Base-by-base conservation (phyloP, 2,797 vertebrate genomes). In the Enteromius viviparus region DNA sequence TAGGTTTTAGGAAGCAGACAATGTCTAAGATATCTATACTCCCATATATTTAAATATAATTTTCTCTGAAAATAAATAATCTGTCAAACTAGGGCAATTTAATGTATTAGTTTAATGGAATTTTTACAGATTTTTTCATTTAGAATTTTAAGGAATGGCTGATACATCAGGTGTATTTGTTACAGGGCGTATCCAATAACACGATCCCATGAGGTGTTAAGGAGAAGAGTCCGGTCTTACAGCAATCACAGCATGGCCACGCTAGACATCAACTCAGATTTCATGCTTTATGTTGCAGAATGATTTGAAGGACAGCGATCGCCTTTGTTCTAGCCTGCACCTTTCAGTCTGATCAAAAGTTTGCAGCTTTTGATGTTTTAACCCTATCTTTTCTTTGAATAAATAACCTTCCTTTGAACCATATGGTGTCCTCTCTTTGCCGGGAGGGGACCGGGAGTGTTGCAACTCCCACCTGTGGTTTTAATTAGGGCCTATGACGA, bases 401-500 rank as follows among this genome's bases (percentile, higher is more conserved):
- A 87, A 86, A 85, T 72, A 86, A 86, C 91, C 91, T 91, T 92
- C 86, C 89, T 92, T 91, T 91, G 88, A 94, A 91, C 92, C 94
- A 95, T 93, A 95, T 94, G 92, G 94, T 90, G 91, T 93, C 92
- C 91, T 92, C 93, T 93, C 90, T 92, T 92, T 89, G 90, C 94
- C 92, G 91, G 91, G 94, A 92, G 91, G 88, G 93, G 92, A 89
- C 89, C 91, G 89, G 83, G 91, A 90, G 90, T 87, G 92, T 91
- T 92, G 90, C 85, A 79, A 88, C 88, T 91, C 90, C 94, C 94
- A 93, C 94, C 94, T 94, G 94, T 89, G 89, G 94, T 93, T 95
- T 95, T 95, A 95, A 95, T 95, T 95, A 94, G 90, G 91, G 90
- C 74, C 90, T 89, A 90, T 91, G 93, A 92, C 84, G 81, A 91